Evolutionary conservation across 2,797 vertebrate species (phyloP).

Genomic region (Acipenser oxyrinchus): DNA sequence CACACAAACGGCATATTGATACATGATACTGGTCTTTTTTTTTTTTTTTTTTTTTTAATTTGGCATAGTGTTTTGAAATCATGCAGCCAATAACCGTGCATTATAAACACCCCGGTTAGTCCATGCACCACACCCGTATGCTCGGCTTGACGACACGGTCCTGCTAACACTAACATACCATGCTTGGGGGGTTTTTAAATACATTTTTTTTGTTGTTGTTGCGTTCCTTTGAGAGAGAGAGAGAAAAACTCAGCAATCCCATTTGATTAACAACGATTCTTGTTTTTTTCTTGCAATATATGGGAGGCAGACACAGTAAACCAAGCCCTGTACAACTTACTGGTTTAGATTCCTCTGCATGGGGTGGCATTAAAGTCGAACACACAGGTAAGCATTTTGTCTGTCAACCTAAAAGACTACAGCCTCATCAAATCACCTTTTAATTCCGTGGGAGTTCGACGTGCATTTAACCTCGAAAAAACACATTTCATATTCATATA

Average conservation of each 20-base stretch:
- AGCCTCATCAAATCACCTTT: too few species aligned
- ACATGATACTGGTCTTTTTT: neutral
- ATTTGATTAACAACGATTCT: neutral
- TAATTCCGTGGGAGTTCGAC: too few species aligned
- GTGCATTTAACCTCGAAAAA: too few species aligned
- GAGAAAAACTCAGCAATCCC: slow-evolving; percentile 24
- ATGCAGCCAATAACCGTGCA: slow-evolving; percentile 18
- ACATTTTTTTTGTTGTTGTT: slow-evolving; percentile 9
- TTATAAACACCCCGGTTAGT: slow-evolving; percentile 15
- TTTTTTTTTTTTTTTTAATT: neutral
- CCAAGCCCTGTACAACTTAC: too few species aligned
- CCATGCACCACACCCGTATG: slow-evolving; percentile 59
- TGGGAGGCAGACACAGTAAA: too few species aligned
- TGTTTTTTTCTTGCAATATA: slow-evolving; percentile 1
- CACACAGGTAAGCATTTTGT: too few species aligned
- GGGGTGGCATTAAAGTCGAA: too few species aligned
- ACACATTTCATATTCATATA: too few species aligned
- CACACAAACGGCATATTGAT: neutral
- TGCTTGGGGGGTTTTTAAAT: slow-evolving; percentile 3
- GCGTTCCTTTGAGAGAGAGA: neutral
- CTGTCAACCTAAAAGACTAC: too few species aligned
- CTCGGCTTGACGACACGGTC: slow-evolving; percentile 27
- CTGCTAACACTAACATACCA: slow-evolving; percentile 6
- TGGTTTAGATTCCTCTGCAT: too few species aligned
- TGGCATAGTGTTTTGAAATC: slow-evolving; percentile 21